A percentile compares a stretch with the other conserved stretches of the same genome.
Evolutionary conservation across 2,888 invertebrate species (phyloP).

Genomic region (Cephus sareptanus): DNA sequence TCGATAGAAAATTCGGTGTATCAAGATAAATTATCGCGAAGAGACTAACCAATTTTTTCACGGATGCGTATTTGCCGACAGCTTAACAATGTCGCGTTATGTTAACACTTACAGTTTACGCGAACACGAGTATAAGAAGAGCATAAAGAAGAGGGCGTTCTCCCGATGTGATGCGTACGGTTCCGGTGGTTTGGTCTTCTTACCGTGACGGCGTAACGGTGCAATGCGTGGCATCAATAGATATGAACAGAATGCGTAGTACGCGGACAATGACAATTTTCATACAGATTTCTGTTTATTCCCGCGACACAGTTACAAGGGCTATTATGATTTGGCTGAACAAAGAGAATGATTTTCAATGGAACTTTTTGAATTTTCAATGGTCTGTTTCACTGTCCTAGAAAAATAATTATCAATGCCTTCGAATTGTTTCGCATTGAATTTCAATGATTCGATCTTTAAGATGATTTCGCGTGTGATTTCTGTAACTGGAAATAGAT

Average conservation of each 20-base stretch:
- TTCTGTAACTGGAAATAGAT: conserved; percentile 13
- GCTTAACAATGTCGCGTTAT: no score
- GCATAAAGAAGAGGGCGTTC: conserved; percentile 9
- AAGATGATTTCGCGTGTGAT: neutral
- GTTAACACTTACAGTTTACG: no score
- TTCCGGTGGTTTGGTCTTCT: conserved; percentile 48
- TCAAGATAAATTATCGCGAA: neutral
- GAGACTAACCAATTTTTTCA: neutral
- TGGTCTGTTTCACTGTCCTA: neutral
- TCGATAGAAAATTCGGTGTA: neutral
- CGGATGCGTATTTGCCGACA: neutral
- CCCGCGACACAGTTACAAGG: neutral
- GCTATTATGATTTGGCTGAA: neutral
- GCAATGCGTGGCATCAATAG: conserved; percentile 43
- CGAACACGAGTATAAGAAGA: neutral
- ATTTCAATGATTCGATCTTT: no score
- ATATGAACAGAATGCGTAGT: conserved; percentile 1
- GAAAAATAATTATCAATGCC: no score
- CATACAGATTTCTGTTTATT: neutral
- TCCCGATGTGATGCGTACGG: conserved; percentile 9
- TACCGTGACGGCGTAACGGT: conserved; percentile 57
- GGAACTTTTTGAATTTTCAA: neutral
- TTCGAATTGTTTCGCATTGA: no score
- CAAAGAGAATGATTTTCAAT: neutral
- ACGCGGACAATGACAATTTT: conserved; percentile 1